Evolutionary conservation across 2,113 vertebrate species (phyloP).

Genomic region (Poeciliopsis prolifica): DNA sequence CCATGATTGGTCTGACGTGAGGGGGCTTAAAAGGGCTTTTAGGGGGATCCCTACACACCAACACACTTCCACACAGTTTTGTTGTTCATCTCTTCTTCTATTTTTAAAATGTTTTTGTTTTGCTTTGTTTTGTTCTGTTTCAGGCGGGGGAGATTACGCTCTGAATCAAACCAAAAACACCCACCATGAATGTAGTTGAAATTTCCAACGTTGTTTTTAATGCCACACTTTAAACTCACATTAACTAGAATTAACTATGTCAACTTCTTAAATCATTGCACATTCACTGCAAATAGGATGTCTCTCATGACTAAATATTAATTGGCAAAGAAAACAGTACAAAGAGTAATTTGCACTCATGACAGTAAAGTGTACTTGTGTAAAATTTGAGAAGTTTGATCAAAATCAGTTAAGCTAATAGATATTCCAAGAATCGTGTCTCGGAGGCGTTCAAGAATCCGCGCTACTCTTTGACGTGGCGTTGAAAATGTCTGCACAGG

Average conservation of each 20-base stretch:
- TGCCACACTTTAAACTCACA: not conserved
- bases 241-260: not conserved
- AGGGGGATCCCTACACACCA: not conserved
- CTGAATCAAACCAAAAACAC: not conserved
- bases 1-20: too few relatives aligned
- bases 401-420: not conserved
- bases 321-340: not conserved
- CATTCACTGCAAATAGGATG: not conserved
- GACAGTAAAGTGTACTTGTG: too few relatives aligned
- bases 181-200: not conserved
- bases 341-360: not conserved
- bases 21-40: too few relatives aligned
- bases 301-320: not conserved
- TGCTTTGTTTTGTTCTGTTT: too few relatives aligned
- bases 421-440: too few relatives aligned
- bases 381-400: not conserved
- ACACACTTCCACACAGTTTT: not conserved
- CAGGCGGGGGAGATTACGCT: too few relatives aligned
- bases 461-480: not conserved
- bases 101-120: too few relatives aligned
- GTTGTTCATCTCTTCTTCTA: not conserved
- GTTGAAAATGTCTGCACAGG: not conserved
- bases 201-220: not conserved
- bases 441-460: not conserved
- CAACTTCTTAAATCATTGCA: not conserved